Percentiles rank a stretch among this genome's conserved stretches.
Evolutionary conservation across 2,113 vertebrate species (phyloP).

Genomic region (Oxyura jamaicensis): DNA sequence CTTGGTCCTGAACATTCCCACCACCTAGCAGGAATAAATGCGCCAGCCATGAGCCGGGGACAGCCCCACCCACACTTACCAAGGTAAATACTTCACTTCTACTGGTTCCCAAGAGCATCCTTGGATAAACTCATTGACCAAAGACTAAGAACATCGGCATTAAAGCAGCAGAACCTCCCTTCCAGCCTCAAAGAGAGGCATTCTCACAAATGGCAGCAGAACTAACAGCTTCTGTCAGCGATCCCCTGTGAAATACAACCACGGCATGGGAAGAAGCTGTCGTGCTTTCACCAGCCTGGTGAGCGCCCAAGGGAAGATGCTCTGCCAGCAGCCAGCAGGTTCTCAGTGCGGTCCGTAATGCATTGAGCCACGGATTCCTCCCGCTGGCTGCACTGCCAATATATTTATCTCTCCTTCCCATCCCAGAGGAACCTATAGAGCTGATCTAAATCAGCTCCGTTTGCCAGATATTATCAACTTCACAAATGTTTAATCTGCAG

Average conservation of each 20-base stretch:
- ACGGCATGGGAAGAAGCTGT: neutral
- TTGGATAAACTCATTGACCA: neutral
- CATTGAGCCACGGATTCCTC: accelerated
- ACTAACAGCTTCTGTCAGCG: neutral
- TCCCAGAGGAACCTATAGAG: neutral
- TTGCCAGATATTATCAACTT: neutral
- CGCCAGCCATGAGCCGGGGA: neutral
- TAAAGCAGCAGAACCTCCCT: neutral
- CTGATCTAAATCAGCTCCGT: neutral
- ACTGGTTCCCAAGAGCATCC: neutral
- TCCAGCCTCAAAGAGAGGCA: neutral
- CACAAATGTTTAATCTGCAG: neutral
- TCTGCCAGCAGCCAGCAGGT: neutral
- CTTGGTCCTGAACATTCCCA: neutral
- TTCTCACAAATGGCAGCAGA: neutral
- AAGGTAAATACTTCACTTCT: neutral
- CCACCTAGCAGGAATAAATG: neutral
- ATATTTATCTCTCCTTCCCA: neutral
- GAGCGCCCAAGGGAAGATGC: neutral
- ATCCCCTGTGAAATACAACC: neutral
- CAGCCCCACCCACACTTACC: neutral
- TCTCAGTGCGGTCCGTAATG: neutral
- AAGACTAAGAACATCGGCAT: neutral
- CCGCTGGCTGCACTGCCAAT: accelerated
- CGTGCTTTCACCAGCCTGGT: neutral